Percentiles rank a stretch among this genome's conserved stretches.
Evolutionary conservation across 2,888 invertebrate genomes (phyloP).

Genomic region (Yponomeuta cagnagella): DNA sequence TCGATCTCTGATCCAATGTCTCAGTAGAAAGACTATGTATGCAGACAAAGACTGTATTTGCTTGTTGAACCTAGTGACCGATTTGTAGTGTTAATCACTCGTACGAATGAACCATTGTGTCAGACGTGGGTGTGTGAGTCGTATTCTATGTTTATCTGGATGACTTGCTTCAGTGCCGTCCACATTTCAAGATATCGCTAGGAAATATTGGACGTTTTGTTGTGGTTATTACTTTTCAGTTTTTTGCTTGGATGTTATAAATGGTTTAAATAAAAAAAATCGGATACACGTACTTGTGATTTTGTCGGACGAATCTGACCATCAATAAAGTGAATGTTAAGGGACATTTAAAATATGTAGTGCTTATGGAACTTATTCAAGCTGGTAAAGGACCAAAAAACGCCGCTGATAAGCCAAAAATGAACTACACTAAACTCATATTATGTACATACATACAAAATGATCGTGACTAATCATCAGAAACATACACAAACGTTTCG

Average conservation of each 20-base stretch:
- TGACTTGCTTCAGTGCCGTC: background rate
- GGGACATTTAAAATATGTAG: no score
- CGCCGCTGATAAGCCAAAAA: no score
- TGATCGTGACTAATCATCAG: background rate
- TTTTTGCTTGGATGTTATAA: no score
- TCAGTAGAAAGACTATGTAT: background rate
- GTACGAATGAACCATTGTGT: background rate
- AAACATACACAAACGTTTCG: background rate
- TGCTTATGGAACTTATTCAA: no score
- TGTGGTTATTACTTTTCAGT: background rate
- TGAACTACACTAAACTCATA: no score
- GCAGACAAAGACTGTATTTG: background rate
- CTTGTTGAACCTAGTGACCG: background rate
- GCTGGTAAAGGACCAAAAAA: no score
- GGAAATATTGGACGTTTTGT: background rate
- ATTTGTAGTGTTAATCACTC: background rate
- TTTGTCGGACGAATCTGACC: no score
- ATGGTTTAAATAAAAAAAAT: no score
- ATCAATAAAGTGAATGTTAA: no score
- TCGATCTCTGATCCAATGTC: background rate
- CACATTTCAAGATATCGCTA: background rate
- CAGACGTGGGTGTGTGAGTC: background rate
- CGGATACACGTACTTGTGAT: no score
- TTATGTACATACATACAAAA: background rate
- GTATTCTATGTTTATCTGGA: background rate